Percentiles rank a stretch among this genome's conserved stretches.
Evolutionary conservation across 2,888 invertebrate species (phyloP).

Genomic region (Dascillus cervinus): DNA sequence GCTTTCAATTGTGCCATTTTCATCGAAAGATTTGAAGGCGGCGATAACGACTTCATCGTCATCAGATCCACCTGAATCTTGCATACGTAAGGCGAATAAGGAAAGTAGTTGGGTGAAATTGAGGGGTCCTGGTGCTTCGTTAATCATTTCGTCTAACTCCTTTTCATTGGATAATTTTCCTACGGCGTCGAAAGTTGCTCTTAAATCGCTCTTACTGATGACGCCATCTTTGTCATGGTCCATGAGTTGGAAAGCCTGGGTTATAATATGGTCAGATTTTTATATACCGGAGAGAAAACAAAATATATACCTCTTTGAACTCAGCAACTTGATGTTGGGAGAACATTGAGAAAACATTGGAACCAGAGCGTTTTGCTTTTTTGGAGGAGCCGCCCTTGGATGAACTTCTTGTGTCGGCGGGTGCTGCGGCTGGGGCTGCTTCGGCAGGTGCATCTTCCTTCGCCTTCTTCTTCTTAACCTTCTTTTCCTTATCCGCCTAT

Average conservation of each 20-base stretch:
- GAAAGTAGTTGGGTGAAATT: constrained; percentile 92
- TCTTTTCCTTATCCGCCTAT: constrained; percentile 90
- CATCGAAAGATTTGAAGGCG: constrained; percentile 90
- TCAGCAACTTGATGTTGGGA: constrained; percentile 93
- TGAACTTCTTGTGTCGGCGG: constrained; percentile 62
- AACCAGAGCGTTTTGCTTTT: constrained; percentile 81
- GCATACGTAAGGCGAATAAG: constrained; percentile 88
- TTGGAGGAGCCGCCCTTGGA: constrained; percentile 77
- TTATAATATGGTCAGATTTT: neutral
- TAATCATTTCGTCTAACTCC: constrained; percentile 84
- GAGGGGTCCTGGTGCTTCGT: constrained; percentile 83
- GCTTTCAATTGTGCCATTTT: constrained; percentile 79
- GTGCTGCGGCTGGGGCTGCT: constrained; percentile 62
- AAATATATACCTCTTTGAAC: constrained; percentile 66
- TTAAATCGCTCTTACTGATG: constrained; percentile 77
- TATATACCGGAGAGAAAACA: neutral
- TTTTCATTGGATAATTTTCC: constrained; percentile 85
- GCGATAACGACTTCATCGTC: constrained; percentile 86
- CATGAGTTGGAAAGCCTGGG: constrained; percentile 87
- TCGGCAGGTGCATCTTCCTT: constrained; percentile 55
- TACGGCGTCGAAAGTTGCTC: constrained; percentile 86
- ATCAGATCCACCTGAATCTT: constrained; percentile 79
- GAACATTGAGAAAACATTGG: constrained; percentile 97
- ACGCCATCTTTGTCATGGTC: constrained; percentile 84
- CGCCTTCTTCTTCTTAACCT: constrained; percentile 75